Conservation (phyloP, 2,797 vertebrate species). For the Pseudochirops corinnae region DNA sequence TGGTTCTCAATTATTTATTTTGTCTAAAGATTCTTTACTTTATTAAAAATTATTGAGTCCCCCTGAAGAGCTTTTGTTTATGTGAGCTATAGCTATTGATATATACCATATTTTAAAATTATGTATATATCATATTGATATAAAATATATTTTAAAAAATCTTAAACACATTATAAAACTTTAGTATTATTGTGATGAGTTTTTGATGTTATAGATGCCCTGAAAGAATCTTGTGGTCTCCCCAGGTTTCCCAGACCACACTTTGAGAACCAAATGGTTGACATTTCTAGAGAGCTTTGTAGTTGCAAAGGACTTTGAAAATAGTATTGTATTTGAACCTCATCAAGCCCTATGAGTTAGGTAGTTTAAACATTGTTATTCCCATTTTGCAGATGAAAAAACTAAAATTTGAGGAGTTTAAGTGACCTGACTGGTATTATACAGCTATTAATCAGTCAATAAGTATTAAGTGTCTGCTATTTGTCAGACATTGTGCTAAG, state of each 20-base stretch:
- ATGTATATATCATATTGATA: too few species aligned
- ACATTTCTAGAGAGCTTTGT: not conserved
- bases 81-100: not conserved
- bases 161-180: not conserved
- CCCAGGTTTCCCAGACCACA: not conserved
- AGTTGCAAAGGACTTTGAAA: not conserved
- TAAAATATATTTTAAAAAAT: not conserved
- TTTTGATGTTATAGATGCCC: not conserved
- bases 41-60: not conserved
- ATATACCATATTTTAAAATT: too few species aligned
- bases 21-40: not conserved
- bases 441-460: not conserved
- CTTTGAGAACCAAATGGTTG: not conserved
- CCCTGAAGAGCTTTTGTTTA: not conserved
- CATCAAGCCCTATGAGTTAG: not conserved
- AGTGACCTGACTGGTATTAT: not conserved
- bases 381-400: not conserved
- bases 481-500: not conserved
- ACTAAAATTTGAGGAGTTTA: not conserved
- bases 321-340: not conserved
- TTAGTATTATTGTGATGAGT: not conserved
- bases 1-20: not conserved
- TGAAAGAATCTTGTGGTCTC: not conserved
- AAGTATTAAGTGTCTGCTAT: not conserved
- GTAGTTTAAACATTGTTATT: not conserved